Percentiles rank a stretch among this genome's conserved stretches.
These are phyloP conservation scores for Podilymbus podiceps DNA, from an alignment of 2,113 vertebrate species.

Conservation along the genomic window DNA sequence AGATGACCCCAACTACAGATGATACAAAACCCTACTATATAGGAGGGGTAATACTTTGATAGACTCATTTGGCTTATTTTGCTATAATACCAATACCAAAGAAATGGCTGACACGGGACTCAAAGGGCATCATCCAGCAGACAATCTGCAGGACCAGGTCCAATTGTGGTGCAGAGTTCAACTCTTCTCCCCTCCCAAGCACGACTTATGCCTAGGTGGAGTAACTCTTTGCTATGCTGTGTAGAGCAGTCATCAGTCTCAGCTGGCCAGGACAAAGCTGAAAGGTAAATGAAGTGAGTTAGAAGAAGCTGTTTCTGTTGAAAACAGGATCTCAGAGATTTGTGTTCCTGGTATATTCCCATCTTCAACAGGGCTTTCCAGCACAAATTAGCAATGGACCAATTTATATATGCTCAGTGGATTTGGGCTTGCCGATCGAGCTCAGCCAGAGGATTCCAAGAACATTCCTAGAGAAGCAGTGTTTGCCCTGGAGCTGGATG, in stretches of 20 bases:
- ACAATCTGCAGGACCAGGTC: neutral
- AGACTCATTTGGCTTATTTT: neutral
- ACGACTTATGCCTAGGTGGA: neutral
- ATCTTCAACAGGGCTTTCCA: neutral
- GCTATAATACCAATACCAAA: neutral
- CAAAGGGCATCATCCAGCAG: neutral
- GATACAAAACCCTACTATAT: neutral
- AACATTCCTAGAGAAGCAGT: conserved; percentile 24
- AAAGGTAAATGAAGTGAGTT: neutral
- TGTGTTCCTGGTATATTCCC: neutral
- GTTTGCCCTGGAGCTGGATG: conserved; percentile 32
- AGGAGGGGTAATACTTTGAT: neutral
- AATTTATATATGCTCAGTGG: neutral
- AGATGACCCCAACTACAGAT: neutral
- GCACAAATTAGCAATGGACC: conserved; percentile 2
- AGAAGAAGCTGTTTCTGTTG: neutral
- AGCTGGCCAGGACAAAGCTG: neutral
- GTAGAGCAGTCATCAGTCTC: neutral
- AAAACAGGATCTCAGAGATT: neutral
- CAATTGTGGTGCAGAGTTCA: neutral
- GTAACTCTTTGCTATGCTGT: neutral
- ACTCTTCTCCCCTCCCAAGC: neutral
- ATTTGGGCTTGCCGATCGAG: neutral
- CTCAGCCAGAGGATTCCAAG: conserved; percentile 19
- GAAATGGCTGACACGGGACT: neutral